Evolutionary conservation across 2,113 vertebrate genomes (phyloP), one percentile per base, ranked within the genome.

Genomic region (Catagonus wagneri): DNA sequence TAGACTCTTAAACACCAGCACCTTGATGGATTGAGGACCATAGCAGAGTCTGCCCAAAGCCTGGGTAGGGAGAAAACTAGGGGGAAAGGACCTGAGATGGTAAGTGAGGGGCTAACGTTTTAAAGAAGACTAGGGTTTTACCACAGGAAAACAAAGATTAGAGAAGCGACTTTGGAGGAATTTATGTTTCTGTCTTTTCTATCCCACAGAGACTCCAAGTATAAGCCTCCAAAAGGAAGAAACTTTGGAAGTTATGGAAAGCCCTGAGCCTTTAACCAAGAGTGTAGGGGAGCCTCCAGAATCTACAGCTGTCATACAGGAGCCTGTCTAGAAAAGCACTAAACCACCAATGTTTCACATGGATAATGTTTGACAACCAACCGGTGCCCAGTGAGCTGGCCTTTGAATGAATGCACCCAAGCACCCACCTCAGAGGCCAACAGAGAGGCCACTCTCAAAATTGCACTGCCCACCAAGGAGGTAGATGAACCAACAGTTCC

Each of bases 161-260:
- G 58, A 94, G 88, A 93, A 74, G 74, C 83, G 36, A 76, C 56
- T 72, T 81, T 83, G 80, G 71, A 95, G 89, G 44, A 79, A 83
- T 90, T 29, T 34, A 25, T 60, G 32, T 90, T 93, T 89, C 60
- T 95, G 13, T 96, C 81, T 86, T 96, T 97, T 96, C 81, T 85
- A 3, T 89, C 61, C 71, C 83, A 89, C 91, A 97, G 97, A 60
- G 25, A 6, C 6, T 94, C n/a, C 50, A 23, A 94, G 23, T 68
- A 12, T 25, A 89, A 81, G 3, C n/a, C 56, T 25, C 17, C 20
- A 39, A 16, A 44, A 44, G 44, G 11, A 22, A 34, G 78, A 44
- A 71, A 15, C 23, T 71, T 25, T 44, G 15, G 13, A 23, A 78
- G 7, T 44, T 65, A 4, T 0, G 9, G 25, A 81, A 85, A 63